Evolutionary conservation across 2,797 vertebrate genomes (phyloP).

Genomic region (Betta splendens): DNA sequence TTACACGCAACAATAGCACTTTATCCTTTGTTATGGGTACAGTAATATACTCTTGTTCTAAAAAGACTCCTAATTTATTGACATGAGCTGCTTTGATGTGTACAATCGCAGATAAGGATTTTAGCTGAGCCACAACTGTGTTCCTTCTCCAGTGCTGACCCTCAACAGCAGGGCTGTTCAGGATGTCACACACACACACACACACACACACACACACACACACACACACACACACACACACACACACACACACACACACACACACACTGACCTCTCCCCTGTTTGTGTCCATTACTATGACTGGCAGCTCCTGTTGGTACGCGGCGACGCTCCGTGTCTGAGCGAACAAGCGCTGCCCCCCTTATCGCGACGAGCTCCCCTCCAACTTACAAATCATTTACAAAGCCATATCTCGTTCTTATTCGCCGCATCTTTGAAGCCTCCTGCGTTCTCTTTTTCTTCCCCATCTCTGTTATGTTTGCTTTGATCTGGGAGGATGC

Average conservation of each 20-base stretch:
- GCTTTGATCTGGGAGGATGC: conserved; percentile 17
- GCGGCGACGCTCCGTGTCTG: conserved; percentile 18
- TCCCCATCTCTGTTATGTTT: conserved; percentile 21
- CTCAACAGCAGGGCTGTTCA: background rate
- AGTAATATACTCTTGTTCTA: too few species aligned
- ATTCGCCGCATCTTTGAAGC: conserved; percentile 6
- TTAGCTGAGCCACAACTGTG: too few species aligned
- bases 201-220: background rate
- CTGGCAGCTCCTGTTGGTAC: conserved; percentile 57
- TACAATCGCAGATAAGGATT: background rate
- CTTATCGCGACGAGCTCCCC: conserved; percentile 18
- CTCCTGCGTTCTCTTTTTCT: background rate
- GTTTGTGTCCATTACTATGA: conserved; percentile 66
- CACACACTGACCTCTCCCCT: conserved; percentile 28
- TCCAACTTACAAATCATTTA: conserved; percentile 19
- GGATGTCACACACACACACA: background rate
- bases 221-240: background rate
- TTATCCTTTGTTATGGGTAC: background rate
- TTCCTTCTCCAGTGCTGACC: too few species aligned
- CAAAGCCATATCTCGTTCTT: conserved; percentile 11
- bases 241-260: conserved; percentile 2
- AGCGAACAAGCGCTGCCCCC: conserved; percentile 25
- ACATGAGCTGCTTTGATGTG: background rate
- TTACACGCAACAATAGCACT: background rate
- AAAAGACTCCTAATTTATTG: background rate